Evolutionary conservation across 2,113 vertebrate species (phyloP).

Genomic region (Entosphenus tridentatus): DNA sequence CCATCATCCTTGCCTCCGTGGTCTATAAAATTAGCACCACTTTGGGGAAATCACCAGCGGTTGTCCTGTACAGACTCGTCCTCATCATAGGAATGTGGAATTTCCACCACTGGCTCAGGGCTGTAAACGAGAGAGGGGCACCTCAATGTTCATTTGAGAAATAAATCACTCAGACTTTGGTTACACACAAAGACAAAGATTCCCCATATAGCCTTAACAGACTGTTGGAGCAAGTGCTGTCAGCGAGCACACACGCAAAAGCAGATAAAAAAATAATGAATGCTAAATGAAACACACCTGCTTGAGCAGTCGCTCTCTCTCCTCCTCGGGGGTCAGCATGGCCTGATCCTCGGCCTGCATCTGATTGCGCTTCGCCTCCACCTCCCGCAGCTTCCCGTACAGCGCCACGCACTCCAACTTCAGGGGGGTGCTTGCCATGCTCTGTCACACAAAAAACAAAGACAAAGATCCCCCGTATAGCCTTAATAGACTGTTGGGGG

Average conservation of each 20-base stretch:
- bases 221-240: too few relatives aligned
- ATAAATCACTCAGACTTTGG: not conserved
- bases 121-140: too few relatives aligned
- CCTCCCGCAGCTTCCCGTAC: constrained; percentile 37
- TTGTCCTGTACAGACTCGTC: too few relatives aligned
- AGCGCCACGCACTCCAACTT: constrained; percentile 55
- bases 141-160: too few relatives aligned
- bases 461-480: not conserved
- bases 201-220: too few relatives aligned
- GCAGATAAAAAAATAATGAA: not conserved
- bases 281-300: constrained; percentile 27
- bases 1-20: too few relatives aligned
- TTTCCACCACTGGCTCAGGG: too few relatives aligned
- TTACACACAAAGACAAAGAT: not conserved
- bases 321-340: constrained; percentile 55
- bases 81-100: too few relatives aligned
- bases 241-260: not conserved
- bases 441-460: constrained; percentile 17
- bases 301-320: constrained; percentile 50
- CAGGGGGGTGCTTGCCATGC: constrained; percentile 39
- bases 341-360: constrained; percentile 59
- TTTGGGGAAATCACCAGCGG: too few relatives aligned
- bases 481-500: too few relatives aligned
- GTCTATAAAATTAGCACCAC: too few relatives aligned
- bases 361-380: constrained; percentile 38